Percentiles rank a stretch among this genome's conserved stretches.
Conservation (phyloP, 2,888 invertebrate genomes). For the Conchocele bisecta region DNA sequence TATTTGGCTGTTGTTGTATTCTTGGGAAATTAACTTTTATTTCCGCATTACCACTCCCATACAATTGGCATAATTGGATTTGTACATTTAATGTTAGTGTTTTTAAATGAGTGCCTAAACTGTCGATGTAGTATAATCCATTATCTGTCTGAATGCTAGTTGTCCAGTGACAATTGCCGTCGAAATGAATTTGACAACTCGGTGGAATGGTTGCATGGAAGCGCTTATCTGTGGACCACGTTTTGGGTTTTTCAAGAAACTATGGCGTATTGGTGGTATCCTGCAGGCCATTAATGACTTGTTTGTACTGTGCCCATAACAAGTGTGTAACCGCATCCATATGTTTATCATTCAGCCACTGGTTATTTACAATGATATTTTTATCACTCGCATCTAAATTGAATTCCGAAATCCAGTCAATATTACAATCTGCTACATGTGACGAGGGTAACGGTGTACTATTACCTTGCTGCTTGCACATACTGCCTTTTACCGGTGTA, state of each 20-base stretch:
- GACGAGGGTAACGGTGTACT: too few relatives aligned
- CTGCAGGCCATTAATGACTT: slow-evolving; percentile 8
- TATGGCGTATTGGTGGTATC: slow-evolving; percentile 2
- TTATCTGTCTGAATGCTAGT: neutral
- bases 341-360: slow-evolving; percentile 3
- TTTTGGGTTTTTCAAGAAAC: neutral
- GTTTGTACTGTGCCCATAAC: neutral
- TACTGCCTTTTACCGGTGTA: too few relatives aligned
- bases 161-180: neutral
- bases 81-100: neutral
- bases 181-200: slow-evolving; percentile 4
- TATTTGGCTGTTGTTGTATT: slow-evolving; percentile 7
- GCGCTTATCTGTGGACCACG: neutral
- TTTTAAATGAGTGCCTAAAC: slow-evolving; percentile 1
- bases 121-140: slow-evolving; percentile 4
- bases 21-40: neutral
- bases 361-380: neutral
- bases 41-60: neutral
- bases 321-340: neutral
- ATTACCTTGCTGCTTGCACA: too few relatives aligned
- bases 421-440: neutral
- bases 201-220: slow-evolving; percentile 1
- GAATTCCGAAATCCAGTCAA: neutral
- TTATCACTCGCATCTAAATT: neutral
- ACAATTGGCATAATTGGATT: slow-evolving; percentile 3